These are phyloP conservation scores for Distichodus sexfasciatus DNA, from an alignment of 2,797 vertebrate species.

Conservation along the genomic window DNA sequence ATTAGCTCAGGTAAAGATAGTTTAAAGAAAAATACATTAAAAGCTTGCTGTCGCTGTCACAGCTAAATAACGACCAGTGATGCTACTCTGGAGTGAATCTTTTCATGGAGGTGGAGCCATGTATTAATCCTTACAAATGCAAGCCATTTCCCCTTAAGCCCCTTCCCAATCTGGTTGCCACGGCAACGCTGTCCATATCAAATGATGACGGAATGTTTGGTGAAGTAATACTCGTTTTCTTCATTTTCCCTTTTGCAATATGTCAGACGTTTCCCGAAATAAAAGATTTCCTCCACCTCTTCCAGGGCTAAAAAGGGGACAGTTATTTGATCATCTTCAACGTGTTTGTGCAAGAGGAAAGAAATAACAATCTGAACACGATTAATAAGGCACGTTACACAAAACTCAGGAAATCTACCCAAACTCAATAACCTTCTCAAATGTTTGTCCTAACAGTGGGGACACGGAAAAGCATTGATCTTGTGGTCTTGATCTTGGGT, in stretches of 20 bases:
- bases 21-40: neutral
- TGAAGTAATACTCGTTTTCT: slow-evolving; percentile 20
- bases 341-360: slow-evolving; percentile 43
- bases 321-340: slow-evolving; percentile 36
- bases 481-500: neutral
- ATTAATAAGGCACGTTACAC: slow-evolving; percentile 51
- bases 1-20: neutral
- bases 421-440: slow-evolving; percentile 17
- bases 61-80: slow-evolving; percentile 8
- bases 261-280: slow-evolving; percentile 40
- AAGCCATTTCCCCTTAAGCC: slow-evolving; percentile 29
- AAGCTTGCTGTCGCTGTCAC: slow-evolving; percentile 3
- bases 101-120: neutral
- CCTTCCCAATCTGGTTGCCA: slow-evolving; percentile 24
- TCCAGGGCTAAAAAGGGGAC: slow-evolving; percentile 34
- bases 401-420: slow-evolving; percentile 38
- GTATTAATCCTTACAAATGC: slow-evolving; percentile 21
- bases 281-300: slow-evolving; percentile 28
- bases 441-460: neutral
- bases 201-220: slow-evolving; percentile 34
- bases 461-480: neutral
- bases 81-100: slow-evolving; percentile 5
- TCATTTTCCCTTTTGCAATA: slow-evolving; percentile 40
- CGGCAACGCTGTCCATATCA: slow-evolving; percentile 25
- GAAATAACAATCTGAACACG: slow-evolving; percentile 56